Evolutionary conservation across 2,113 vertebrate genomes (phyloP).

Genomic region (Seriola aureovittata): DNA sequence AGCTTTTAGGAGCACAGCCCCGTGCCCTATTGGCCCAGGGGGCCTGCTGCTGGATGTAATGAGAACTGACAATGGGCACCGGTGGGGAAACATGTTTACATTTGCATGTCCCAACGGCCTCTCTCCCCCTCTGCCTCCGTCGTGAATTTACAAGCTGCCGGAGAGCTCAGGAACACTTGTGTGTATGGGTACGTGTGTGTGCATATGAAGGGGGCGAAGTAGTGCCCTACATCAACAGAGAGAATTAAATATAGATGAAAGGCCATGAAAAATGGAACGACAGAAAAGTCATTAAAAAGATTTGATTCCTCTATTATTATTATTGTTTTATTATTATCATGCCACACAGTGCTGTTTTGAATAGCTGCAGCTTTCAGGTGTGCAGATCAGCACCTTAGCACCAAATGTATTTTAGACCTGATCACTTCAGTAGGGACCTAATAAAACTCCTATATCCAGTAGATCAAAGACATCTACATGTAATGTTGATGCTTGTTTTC

Average conservation of each 20-base stretch:
- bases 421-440: too few species aligned
- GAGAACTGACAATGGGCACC: constrained; percentile 60
- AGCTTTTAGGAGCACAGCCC: constrained; percentile 22
- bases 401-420: too few species aligned
- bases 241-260: constrained; percentile 26
- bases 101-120: constrained; percentile 35
- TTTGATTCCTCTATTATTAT: not conserved
- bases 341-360: too few species aligned
- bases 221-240: constrained; percentile 23
- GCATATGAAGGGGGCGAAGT: not conserved
- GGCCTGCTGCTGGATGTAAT: constrained; percentile 56
- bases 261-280: constrained; percentile 1
- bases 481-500: too few species aligned
- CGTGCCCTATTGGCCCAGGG: constrained; percentile 48
- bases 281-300: not conserved
- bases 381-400: too few species aligned
- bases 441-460: too few species aligned
- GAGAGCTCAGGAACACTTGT: constrained; percentile 1
- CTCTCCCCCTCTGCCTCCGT: not conserved
- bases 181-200: not conserved
- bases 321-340: too few species aligned
- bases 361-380: too few species aligned
- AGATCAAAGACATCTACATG: too few species aligned
- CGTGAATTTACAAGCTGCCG: constrained; percentile 9
- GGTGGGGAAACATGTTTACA: constrained; percentile 55